phyloP scores from a whole-genome alignment of 2,113 vertebrate species.

The Passer montanus region DNA sequence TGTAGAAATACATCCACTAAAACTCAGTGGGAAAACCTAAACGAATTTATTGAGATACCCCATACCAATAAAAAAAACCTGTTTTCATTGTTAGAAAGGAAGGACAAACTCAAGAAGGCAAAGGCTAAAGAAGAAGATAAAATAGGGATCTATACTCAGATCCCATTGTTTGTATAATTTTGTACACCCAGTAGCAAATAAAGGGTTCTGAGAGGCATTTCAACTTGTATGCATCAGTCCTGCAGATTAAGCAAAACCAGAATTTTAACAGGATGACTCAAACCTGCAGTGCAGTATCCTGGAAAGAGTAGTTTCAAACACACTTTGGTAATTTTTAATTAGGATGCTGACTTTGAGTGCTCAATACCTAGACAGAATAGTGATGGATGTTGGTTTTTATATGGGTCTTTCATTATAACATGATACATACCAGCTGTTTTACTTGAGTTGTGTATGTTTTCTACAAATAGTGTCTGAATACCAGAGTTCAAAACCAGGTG shows the following conservation, averaged over 20 bases:
- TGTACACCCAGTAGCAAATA: neutral
- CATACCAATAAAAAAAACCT: neutral
- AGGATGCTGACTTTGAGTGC: neutral
- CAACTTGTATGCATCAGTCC: neutral
- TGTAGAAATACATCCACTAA: neutral
- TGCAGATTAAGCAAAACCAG: neutral
- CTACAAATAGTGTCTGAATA: neutral
- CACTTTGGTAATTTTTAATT: neutral
- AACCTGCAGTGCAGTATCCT: neutral
- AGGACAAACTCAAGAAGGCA: neutral
- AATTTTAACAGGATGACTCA: neutral
- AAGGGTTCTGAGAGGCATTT: neutral
- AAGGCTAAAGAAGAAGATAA: neutral
- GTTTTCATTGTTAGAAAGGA: neutral
- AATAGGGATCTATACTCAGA: neutral
- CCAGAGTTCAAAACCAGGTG: neutral
- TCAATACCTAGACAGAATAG: neutral
- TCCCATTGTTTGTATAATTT: neutral
- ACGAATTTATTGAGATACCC: neutral
- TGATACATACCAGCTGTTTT: neutral
- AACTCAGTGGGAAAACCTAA: neutral
- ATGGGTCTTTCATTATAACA: neutral
- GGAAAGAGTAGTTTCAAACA: neutral
- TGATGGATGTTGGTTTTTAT: neutral
- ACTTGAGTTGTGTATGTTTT: neutral